Evolutionary conservation across 2,888 invertebrate genomes (phyloP), one percentile per base, ranked within the genome.

Genomic region (Malachius bipustulatus): DNA sequence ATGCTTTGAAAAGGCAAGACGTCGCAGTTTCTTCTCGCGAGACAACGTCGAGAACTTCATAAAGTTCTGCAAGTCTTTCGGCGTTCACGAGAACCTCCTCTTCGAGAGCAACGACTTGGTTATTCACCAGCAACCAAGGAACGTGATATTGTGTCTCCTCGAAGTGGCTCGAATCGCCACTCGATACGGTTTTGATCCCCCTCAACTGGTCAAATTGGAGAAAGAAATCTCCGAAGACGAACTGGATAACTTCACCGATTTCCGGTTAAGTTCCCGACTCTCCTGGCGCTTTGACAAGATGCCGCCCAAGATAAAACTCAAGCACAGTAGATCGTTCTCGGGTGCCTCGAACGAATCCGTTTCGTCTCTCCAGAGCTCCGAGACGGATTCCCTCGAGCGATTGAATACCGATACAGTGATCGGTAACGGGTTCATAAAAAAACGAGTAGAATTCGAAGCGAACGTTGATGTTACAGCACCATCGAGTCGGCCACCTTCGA

Each of bases 61-160:
- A 48, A 77, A 78, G 42, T 89, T 89, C 69, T 87, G 87, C 56
- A 71, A 82, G 37, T 76, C 82, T 34, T 71, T 85, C 34, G 87
- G 87, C 30, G 84, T 90, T 19, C 85, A 85, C 51, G 82, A 85
- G 59, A 88, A 88, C 61, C 69, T 87, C 37, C 70, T 89, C 29
- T 90, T 90, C 59, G 89, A 90, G 65, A 87, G 87, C 51, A 88
- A 89, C 56, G 87, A 87, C 58, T 69, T 89, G 47, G 88, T 89
- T 36, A 66, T 85, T 16, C 87, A 88, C 59, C 80, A 79, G 49
- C 82, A 84, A 53, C 84, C 85, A 14, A 71, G 87, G 1, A 82
- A 83, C 52, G 87, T 90, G 33, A 77, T 89, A 42, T 69, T 88
- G 29, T 89, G 87, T 57, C 69, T 90, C 28, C 65, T 89, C 63